Base-by-base conservation (phyloP, 2,888 invertebrate genomes). In the Enoplolaimus lenunculus region DNA sequence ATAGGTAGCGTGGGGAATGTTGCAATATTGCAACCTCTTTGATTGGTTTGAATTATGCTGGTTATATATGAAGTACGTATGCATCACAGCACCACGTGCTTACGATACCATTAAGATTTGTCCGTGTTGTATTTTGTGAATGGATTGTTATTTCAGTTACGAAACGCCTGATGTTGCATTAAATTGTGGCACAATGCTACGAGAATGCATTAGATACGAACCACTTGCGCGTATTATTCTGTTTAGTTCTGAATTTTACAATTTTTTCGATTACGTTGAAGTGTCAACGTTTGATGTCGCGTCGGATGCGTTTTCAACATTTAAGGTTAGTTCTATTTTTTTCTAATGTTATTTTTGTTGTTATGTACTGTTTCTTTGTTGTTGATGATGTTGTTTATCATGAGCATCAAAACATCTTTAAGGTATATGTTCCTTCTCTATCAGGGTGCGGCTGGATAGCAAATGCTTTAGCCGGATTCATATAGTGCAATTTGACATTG, bases 251-350 rank as follows among this genome's bases (percentile, higher is more conserved):
- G 92, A 94, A 83, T 99, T 99, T 86, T 98, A 94, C 84, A 93
- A 95, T 85, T 98, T 99, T 87, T 99, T 99, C 85, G 89, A 90
- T 84, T 99, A 97, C 83, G 97, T 99, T 79, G 98, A 99, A 86
- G 93, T 97, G 77, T 95, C 97, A 77, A 97, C 97, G 76, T 99
- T 99, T 86, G 98, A 99, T 87, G 97, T 99, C 82, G 98, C 98
- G 82, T 97, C 97, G 76, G 98, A 99, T 88, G 98, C 98, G 84
- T 99, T 99, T 86, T 93, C 97, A 82, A 98, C 98, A 77, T 98
- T 99, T 87, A 99, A 99, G 89, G 94, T 93, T 82, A 75, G 74
- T 70, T n/a, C 16, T 13, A 62, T 7, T 45, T n/a, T 21, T 31
- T 0, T n/a, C 30, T 72, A 3, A 33, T 0, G 29, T 1, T 7